Percentiles rank a stretch among this genome's conserved stretches.
Evolutionary conservation across 2,113 vertebrate species (phyloP).

Genomic region (Ginglymostoma cirratum): DNA sequence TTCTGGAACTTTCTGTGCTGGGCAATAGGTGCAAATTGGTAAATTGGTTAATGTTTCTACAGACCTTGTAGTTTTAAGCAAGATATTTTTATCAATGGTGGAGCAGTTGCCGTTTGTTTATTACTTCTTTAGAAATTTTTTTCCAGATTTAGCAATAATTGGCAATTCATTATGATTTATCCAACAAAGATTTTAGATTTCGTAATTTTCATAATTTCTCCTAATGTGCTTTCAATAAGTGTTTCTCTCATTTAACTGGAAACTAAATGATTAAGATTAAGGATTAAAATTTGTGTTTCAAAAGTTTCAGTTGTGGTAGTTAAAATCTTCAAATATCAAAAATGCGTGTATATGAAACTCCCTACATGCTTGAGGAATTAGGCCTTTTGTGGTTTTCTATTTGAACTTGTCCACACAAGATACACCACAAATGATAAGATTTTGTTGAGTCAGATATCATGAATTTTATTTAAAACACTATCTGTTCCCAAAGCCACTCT

Average conservation of each 20-base stretch:
- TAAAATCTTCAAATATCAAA: background rate
- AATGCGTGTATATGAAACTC: background rate
- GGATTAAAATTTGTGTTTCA: background rate
- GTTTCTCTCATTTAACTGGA: background rate
- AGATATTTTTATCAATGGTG: background rate
- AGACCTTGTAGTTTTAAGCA: background rate
- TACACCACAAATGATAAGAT: too few relatives aligned
- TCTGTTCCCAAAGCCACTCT: too few relatives aligned
- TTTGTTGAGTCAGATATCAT: too few relatives aligned
- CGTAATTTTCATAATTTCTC: background rate
- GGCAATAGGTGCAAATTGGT: background rate
- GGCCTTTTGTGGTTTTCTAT: too few relatives aligned
- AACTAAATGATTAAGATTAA: too few relatives aligned
- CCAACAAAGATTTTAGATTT: background rate
- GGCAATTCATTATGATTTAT: background rate
- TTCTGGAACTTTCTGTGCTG: background rate
- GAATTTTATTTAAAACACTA: too few relatives aligned
- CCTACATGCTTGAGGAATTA: background rate
- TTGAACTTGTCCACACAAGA: too few relatives aligned
- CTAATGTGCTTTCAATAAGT: background rate
- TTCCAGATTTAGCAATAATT: background rate
- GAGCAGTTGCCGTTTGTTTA: background rate
- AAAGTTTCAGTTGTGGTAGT: background rate
- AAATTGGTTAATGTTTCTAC: background rate
- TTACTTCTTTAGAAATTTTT: background rate